Percentiles rank a stretch among this genome's conserved stretches.
Conservation (phyloP, 1,140 invertebrate genomes). For the Hesperophylax magnus region DNA sequence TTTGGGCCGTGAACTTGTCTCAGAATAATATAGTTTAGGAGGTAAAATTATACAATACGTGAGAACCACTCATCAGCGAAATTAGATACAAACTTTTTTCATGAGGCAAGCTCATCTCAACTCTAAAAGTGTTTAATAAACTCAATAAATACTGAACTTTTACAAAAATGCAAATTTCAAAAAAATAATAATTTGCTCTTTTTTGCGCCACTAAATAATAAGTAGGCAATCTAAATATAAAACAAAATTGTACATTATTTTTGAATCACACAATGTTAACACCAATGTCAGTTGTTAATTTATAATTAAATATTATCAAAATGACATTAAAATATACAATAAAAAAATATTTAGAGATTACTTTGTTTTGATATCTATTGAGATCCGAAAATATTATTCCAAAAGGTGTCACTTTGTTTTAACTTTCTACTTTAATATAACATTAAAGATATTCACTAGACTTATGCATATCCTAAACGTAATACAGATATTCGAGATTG, state of each 20-base stretch:
- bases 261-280: background rate
- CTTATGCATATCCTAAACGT: background rate
- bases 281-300: slow-evolving; percentile 1
- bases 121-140: background rate
- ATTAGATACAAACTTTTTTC: too few species aligned
- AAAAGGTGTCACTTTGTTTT: slow-evolving; percentile 5
- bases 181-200: background rate
- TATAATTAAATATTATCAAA: slow-evolving; percentile 23
- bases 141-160: slow-evolving; percentile 1
- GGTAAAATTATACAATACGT: too few species aligned
- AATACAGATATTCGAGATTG: slow-evolving; percentile 26
- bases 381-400: slow-evolving; percentile 34
- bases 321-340: slow-evolving; percentile 10
- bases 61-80: too few species aligned
- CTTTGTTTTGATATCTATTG: slow-evolving; percentile 29
- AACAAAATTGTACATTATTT: too few species aligned
- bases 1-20: too few species aligned
- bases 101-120: too few species aligned
- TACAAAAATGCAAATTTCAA: background rate
- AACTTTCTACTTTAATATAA: slow-evolving; percentile 3
- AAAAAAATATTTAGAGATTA: slow-evolving; percentile 39
- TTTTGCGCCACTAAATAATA: background rate
- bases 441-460: slow-evolving; percentile 2
- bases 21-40: too few species aligned
- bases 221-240: background rate